Evolutionary conservation across 1,140 invertebrate genomes (phyloP), one percentile per base, ranked within the genome.

Genomic region (Colletes gigas): DNA sequence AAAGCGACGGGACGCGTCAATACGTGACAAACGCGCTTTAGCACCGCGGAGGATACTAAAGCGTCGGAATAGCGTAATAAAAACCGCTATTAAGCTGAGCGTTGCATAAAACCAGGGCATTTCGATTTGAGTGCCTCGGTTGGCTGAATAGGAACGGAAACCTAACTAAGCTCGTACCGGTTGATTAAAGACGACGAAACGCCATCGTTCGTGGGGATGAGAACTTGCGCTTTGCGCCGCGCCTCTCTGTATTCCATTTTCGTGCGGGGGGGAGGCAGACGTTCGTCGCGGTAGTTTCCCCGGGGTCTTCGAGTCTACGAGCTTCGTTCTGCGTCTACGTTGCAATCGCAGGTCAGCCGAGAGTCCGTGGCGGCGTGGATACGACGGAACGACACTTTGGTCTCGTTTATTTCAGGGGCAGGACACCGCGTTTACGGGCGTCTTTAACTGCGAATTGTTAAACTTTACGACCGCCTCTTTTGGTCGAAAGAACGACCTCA

Each of bases 141-240:
- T 14, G 54, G 7, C 17, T 41, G 83, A 50, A 68, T 55, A 63
- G 54, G 47, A 59, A 72, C 69, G 73, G 74, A 84, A 78, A 69
- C 55, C 78, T 70, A 74, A 82, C 59, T 70, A 71, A 84, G 55
- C 78, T 77, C 69, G 78, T 78, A 71, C 70, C 67, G 68, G 66
- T 70, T 81, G 69, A 85, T 85, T 81, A 85, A 78, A 65, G 84
- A 62, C 67, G 62, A 71, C 63, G 21, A 78, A 87, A 87, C 63
- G 59, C 39, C 15, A n/a, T 65, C 70, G 76, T 73, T 55, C 55
- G 39, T 21, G 60, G 6, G 54, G 15, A 47, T 47, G 21, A 12
- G 44, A 50, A 7, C 52, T 30, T 10, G 19, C 44, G 44, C 44
- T 47, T 50, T 12, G 8, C 50, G 12, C 50, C 50, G 8, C 39